Evolutionary conservation across 1,140 invertebrate genomes (phyloP).

Genomic region (Nylanderia fulva): DNA sequence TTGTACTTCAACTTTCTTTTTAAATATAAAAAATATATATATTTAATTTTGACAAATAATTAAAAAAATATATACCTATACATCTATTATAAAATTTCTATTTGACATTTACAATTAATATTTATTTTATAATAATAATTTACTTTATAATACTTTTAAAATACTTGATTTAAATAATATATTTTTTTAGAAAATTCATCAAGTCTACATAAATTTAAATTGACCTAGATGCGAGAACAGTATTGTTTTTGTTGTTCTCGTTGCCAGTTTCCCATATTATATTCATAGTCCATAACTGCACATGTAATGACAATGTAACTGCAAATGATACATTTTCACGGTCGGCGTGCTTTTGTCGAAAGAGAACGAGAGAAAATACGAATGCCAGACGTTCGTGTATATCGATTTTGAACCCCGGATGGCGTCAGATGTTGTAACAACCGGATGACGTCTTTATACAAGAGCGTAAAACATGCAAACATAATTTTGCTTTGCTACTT

Average conservation of each 20-base stretch:
- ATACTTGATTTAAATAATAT: background rate
- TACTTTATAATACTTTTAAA: background rate
- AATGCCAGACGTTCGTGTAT: background rate
- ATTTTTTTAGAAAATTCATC: background rate
- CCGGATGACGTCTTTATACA: constrained; percentile 24
- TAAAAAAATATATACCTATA: background rate
- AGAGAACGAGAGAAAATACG: constrained; percentile 33
- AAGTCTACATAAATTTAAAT: background rate
- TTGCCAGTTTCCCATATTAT: background rate
- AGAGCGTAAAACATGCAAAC: constrained; percentile 1
- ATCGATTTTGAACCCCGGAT: constrained; percentile 42
- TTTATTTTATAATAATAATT: background rate
- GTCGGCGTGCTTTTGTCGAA: constrained; percentile 22
- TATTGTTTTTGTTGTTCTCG: background rate
- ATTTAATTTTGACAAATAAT: background rate
- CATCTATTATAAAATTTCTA: background rate
- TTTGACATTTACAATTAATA: background rate
- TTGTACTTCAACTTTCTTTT: background rate
- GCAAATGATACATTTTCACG: constrained; percentile 45
- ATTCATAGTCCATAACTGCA: constrained; percentile 14
- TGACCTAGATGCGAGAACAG: background rate
- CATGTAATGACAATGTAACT: constrained; percentile 3
- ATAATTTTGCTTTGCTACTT: background rate
- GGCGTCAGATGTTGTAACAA: constrained; percentile 32
- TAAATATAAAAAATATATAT: background rate